Evolutionary conservation across 1,140 invertebrate genomes (phyloP).

Genomic region (Papilio dardanus): DNA sequence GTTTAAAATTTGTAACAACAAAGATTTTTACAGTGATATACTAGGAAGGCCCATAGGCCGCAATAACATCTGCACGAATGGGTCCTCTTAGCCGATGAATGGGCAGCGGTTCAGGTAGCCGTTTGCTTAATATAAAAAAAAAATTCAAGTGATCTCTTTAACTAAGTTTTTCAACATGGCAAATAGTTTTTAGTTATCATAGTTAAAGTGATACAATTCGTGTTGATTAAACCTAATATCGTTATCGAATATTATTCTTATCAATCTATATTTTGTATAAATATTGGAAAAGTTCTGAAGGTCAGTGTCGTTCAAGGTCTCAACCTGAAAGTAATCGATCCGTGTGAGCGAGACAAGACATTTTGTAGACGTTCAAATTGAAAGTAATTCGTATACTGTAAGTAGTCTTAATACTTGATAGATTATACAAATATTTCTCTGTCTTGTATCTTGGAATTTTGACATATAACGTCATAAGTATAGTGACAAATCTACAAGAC

Average conservation of each 20-base stretch:
- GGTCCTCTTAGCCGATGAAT: too few species aligned
- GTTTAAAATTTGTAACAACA: too few species aligned
- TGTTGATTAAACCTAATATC: neutral
- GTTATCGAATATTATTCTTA: neutral
- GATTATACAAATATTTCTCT: neutral
- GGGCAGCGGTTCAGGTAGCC: too few species aligned
- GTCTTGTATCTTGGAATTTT: neutral
- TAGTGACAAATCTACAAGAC: too few species aligned
- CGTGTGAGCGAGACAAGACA: neutral
- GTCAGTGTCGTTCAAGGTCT: neutral
- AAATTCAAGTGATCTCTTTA: too few species aligned
- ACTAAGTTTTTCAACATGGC: too few species aligned
- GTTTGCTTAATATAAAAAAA: too few species aligned
- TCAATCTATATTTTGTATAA: neutral
- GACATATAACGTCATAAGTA: too few species aligned
- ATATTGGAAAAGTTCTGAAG: slow-evolving; percentile 2
- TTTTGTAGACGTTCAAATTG: neutral
- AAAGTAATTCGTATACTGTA: neutral
- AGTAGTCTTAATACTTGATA: neutral
- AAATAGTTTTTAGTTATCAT: too few species aligned
- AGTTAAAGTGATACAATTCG: neutral
- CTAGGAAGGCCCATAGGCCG: too few species aligned
- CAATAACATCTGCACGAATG: too few species aligned
- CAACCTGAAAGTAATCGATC: neutral
- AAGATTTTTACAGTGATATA: too few species aligned